Conservation (phyloP, 35 echinoderm and acorn worm species). For the Chiridota heheva region DNA sequence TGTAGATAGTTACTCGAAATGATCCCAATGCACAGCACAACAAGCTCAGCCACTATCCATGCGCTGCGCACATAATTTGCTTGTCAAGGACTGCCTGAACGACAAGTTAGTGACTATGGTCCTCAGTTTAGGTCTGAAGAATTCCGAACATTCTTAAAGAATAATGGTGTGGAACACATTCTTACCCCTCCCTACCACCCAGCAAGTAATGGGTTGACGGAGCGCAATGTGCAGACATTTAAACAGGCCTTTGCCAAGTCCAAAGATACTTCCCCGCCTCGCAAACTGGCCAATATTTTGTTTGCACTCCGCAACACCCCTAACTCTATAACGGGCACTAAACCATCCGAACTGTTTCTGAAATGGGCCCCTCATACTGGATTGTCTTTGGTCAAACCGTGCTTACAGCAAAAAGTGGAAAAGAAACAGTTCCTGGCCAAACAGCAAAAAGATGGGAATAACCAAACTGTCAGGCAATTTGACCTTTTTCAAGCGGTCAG, state of each 20-base stretch:
- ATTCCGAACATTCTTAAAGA: constrained; percentile 37
- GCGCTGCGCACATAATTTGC: constrained; percentile 8
- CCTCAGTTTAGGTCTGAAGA: constrained; percentile 16
- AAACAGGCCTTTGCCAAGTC: too few relatives aligned
- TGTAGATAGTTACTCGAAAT: constrained; percentile 41
- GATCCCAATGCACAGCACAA: constrained; percentile 43
- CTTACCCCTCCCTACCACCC: constrained; percentile 28
- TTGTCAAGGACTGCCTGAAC: constrained; percentile 21
- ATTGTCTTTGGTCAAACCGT: too few relatives aligned
- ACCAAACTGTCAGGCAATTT: too few relatives aligned
- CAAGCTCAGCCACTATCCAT: constrained; percentile 10
- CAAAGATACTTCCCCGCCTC: too few relatives aligned
- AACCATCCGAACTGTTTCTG: background rate
- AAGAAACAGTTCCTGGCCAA: too few relatives aligned
- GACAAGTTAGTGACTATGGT: constrained; percentile 27
- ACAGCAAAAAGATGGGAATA: too few relatives aligned
- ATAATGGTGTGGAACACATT: constrained; percentile 33
- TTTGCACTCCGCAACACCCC: constrained; percentile 16
- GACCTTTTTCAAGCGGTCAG: too few relatives aligned
- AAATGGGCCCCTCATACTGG: constrained; percentile 1
- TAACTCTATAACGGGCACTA: background rate
- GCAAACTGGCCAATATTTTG: constrained; percentile 11
- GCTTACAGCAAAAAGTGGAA: too few relatives aligned
- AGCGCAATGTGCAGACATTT: constrained; percentile 38
- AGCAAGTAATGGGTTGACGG: constrained; percentile 19